Evolutionary conservation across 2,888 invertebrate species (phyloP).

Genomic region (Xestia ashworthii): DNA sequence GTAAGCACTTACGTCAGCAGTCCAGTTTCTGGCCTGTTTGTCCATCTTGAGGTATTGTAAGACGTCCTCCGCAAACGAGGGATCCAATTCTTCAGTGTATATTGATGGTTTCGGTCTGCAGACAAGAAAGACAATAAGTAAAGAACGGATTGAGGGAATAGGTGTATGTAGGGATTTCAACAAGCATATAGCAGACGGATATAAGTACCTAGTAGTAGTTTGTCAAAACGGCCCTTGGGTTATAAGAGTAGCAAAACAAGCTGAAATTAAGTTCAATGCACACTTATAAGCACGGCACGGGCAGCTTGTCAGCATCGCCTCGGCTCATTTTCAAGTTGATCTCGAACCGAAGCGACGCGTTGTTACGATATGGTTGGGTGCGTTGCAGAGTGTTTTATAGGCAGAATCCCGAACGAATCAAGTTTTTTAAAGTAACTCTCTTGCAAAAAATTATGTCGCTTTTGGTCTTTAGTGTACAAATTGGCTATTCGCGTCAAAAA

Average conservation of each 20-base stretch:
- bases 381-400: neutral
- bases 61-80: constrained; percentile 75
- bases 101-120: constrained; percentile 77
- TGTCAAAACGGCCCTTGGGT: neutral
- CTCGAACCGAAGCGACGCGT: neutral
- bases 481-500: neutral
- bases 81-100: constrained; percentile 66
- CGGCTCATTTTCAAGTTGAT: neutral
- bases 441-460: too few species aligned
- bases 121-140: constrained; percentile 2
- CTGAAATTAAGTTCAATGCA: neutral
- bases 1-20: constrained; percentile 63
- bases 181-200: neutral
- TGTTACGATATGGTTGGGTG: neutral
- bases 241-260: neutral
- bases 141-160: neutral
- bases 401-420: neutral
- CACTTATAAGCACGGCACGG: neutral
- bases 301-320: neutral
- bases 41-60: constrained; percentile 70
- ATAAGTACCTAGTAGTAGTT: neutral
- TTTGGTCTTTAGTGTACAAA: too few species aligned
- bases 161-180: neutral
- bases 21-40: constrained; percentile 76
- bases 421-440: too few species aligned